Conservation (phyloP, 2,888 invertebrate genomes). For the Aspidiotus destructor region DNA sequence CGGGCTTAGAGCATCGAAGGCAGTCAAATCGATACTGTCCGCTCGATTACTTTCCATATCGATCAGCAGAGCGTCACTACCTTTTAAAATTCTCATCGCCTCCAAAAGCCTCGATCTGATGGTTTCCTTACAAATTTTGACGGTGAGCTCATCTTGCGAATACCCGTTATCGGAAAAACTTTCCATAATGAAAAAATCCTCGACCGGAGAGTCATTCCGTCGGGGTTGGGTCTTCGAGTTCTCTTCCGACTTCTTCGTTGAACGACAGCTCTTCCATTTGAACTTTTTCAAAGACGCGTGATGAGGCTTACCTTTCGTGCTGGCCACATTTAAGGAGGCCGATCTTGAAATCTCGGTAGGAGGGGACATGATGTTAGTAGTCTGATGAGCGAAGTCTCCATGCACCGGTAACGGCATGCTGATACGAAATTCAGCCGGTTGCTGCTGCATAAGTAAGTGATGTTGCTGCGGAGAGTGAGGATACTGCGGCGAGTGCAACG, state of each 20-base stretch:
- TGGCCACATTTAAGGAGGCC: slow-evolving; percentile 33
- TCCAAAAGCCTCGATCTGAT: slow-evolving; percentile 63
- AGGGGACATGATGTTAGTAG: slow-evolving; percentile 26
- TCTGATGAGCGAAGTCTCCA: slow-evolving; percentile 22
- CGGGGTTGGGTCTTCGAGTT: background rate
- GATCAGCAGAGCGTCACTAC: slow-evolving; percentile 57
- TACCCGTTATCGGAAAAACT: slow-evolving; percentile 33
- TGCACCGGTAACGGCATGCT: slow-evolving; percentile 17
- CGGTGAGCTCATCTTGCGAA: slow-evolving; percentile 40
- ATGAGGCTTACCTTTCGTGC: slow-evolving; percentile 37
- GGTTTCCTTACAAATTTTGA: slow-evolving; percentile 49
- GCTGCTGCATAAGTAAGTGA: background rate
- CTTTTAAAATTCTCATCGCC: slow-evolving; percentile 59
- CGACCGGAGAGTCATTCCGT: slow-evolving; percentile 22
- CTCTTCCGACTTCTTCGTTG: slow-evolving; percentile 19
- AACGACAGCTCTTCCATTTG: slow-evolving; percentile 36
- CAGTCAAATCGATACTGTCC: slow-evolving; percentile 14
- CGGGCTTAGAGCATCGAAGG: slow-evolving; percentile 43
- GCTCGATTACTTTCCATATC: slow-evolving; percentile 56
- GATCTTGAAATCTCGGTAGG: slow-evolving; percentile 24
- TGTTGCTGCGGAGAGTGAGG: background rate
- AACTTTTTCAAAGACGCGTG: slow-evolving; percentile 37
- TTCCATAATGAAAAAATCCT: slow-evolving; percentile 35
- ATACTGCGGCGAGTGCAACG: background rate
- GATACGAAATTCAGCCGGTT: background rate